Evolutionary conservation across 1,140 invertebrate genomes (phyloP), one percentile per base, ranked within the genome.

Genomic region (Bactericera cockerelli): DNA sequence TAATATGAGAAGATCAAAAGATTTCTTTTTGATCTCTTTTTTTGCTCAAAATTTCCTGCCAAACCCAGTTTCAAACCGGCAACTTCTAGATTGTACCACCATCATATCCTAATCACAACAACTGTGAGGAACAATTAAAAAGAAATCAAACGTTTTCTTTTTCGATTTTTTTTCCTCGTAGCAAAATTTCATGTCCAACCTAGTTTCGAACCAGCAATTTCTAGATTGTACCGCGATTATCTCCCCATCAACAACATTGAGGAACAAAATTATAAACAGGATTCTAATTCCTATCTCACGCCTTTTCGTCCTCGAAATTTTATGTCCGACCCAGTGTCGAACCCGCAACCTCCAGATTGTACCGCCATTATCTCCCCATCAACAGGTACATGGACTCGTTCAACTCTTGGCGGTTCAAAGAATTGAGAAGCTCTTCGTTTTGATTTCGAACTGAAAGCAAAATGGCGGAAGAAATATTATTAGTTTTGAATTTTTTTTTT

Each of bases 341-440:
- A 16, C 42, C 42, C 42, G 22, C n/a, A 16, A 16, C 6, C 42
- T 19, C 42, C 42, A 6, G n/a, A 31, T 13, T 31, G 28, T 31
- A 31, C 42, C n/a, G n/a, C 42, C 42, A 49, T 49, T 49, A 49
- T 49, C 42, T 49, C 4, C 42, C 42, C 42, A 49, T n/a, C 42
- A 49, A 8, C 4, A 49, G 42, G 22, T 49, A 49, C 42, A 49
- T 49, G n/a, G 42, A 49, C 22, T 49, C 42, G 19, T 49, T 49
- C n/a, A 49, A 16, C 57, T 66, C 65, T 61, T 66, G 63, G n/a
- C 65, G 58, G 57, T 65, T 66, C 28, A 68, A 42, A 2, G 65
- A 68, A 57, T 66, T 68, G 61, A 68, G 65, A 49, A 68, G 60
- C 38, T 67, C 63, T 61, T 65, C 67, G 28, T 68, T 68, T 60